phyloP scores from a whole-genome alignment of 2,113 vertebrate species.

The Anoura caudifer region DNA sequence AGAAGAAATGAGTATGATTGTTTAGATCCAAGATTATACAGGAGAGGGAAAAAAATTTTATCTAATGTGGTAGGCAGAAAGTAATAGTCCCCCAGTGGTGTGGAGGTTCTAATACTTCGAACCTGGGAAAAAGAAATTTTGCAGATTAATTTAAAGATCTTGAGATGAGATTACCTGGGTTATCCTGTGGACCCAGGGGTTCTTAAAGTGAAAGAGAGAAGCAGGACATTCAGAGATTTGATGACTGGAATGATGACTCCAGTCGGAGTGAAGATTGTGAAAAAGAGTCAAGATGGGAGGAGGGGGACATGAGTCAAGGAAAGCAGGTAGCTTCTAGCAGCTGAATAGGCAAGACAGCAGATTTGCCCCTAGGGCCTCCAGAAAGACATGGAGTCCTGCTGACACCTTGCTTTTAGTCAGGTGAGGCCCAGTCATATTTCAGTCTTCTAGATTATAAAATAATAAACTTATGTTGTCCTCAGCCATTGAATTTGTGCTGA shows the following conservation, averaged over 20 bases:
- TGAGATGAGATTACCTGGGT: background rate
- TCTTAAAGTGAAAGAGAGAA: background rate
- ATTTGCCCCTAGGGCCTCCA: background rate
- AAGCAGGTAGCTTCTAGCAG: too few species aligned
- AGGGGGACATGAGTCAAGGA: accelerated
- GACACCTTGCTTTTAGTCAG: background rate
- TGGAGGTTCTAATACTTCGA: background rate
- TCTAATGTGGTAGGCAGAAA: background rate
- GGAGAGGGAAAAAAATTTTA: background rate
- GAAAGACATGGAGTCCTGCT: background rate
- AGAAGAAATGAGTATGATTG: background rate
- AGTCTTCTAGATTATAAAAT: background rate
- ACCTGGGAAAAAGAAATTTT: background rate
- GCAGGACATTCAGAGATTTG: background rate
- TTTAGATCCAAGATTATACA: background rate
- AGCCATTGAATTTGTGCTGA: background rate
- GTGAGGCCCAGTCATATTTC: background rate
- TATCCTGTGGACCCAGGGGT: background rate
- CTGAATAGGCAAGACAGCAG: background rate
- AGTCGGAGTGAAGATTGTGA: background rate
- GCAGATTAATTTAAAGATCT: background rate
- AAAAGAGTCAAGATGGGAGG: background rate
- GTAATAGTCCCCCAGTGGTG: background rate
- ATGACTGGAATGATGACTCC: background rate
- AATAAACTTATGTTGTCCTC: background rate